phyloP scores from a whole-genome alignment of 2,797 vertebrate genomes.

The Orestias chungarensis region DNA sequence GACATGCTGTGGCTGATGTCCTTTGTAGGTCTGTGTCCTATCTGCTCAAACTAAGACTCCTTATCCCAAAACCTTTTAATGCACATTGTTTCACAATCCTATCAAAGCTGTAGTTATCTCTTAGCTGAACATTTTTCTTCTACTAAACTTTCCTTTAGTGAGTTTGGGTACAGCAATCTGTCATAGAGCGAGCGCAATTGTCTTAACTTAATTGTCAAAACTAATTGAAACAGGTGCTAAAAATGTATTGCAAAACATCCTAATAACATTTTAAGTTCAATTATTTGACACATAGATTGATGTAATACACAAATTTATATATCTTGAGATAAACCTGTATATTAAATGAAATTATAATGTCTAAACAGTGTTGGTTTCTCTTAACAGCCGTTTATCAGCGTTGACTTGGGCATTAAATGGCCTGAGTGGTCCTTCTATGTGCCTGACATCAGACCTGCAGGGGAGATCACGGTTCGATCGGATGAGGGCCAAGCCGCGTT shows the following conservation, averaged over 20 bases:
- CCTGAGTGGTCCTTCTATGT: conserved; percentile 60
- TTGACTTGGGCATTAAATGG: conserved; percentile 80
- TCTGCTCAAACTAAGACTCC: too few species aligned
- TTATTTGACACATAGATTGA: not conserved
- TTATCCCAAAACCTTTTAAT: too few species aligned
- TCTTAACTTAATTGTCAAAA: not conserved
- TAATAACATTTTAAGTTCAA: not conserved
- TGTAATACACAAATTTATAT: not conserved
- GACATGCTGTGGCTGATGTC: too few species aligned
- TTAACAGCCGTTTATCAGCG: conserved; percentile 66
- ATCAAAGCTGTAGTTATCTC: too few species aligned
- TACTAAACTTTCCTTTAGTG: too few species aligned
- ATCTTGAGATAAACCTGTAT: not conserved
- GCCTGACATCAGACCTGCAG: conserved; percentile 51
- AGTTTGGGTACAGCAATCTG: too few species aligned
- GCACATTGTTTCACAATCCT: too few species aligned
- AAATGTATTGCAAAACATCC: not conserved
- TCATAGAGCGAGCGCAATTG: too few species aligned
- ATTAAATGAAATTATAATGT: not conserved
- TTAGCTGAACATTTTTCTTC: too few species aligned
- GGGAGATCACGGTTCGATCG: conserved; percentile 77
- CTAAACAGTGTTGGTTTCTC: not conserved
- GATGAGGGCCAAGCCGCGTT: conserved; percentile 82
- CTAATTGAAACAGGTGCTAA: not conserved
- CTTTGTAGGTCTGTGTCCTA: too few species aligned